These are phyloP conservation scores for Coregonus sp. DNA, from an alignment of 2,797 vertebrate species.

Conservation along the genomic window DNA sequence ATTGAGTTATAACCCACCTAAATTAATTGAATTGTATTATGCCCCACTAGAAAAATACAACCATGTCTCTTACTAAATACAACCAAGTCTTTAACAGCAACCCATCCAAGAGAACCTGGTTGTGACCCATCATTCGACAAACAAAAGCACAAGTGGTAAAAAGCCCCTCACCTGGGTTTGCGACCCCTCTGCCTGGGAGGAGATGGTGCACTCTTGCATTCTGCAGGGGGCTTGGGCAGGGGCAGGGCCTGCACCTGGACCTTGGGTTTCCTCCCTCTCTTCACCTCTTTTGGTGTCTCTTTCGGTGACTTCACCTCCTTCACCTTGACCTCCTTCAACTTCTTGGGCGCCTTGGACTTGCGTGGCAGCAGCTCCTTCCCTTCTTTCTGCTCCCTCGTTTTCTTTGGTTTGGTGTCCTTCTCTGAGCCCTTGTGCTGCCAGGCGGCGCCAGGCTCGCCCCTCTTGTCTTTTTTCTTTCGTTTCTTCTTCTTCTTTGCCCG, in stretches of 20 bases:
- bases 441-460: slow-evolving; percentile 63
- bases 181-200: slow-evolving; percentile 77
- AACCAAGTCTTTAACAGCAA: too few species aligned
- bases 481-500: slow-evolving; percentile 88
- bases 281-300: slow-evolving; percentile 29
- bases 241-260: slow-evolving; percentile 47
- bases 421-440: slow-evolving; percentile 63
- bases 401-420: slow-evolving; percentile 91
- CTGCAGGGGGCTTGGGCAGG: slow-evolving; percentile 41
- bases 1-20: background rate
- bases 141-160: background rate
- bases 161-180: slow-evolving; percentile 74
- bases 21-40: background rate
- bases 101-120: too few species aligned
- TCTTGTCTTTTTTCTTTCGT: slow-evolving; percentile 95
- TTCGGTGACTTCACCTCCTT: too few species aligned
- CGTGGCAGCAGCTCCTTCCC: slow-evolving; percentile 45
- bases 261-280: slow-evolving; percentile 73
- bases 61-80: background rate
- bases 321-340: slow-evolving; percentile 66
- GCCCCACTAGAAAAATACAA: background rate
- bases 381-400: slow-evolving; percentile 85
- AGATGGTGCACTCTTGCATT: slow-evolving; percentile 11
- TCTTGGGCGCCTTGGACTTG: slow-evolving; percentile 74
- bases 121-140: too few species aligned